phyloP scores from a whole-genome alignment of 1,140 invertebrate genomes.

The Pseudomyrmex sp. region DNA sequence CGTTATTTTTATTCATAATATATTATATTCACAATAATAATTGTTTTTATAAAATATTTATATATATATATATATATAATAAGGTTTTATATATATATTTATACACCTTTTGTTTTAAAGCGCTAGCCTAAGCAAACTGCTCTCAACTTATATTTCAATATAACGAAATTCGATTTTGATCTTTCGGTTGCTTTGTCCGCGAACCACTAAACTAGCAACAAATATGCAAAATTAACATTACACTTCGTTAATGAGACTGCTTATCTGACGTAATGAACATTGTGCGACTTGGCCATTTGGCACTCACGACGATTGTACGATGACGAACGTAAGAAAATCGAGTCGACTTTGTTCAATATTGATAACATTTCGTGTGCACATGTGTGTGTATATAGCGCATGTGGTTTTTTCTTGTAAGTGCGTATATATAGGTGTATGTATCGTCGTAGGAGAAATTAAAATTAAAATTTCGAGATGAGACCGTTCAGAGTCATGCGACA shows the following conservation, averaged over 20 bases:
- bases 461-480: constrained; percentile 32
- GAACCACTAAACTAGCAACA: constrained; percentile 27
- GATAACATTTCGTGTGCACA: constrained; percentile 2
- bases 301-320: constrained; percentile 34
- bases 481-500: constrained; percentile 28
- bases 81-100: too few species aligned
- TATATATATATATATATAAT: too few species aligned
- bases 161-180: constrained; percentile 1
- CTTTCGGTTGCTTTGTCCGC: constrained; percentile 10
- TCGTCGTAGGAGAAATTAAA: background rate
- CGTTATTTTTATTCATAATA: too few species aligned
- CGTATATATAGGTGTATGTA: background rate
- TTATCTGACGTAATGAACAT: constrained; percentile 33
- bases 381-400: background rate
- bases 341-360: constrained; percentile 23
- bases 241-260: constrained; percentile 37
- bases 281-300: constrained; percentile 49
- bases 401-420: background rate
- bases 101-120: background rate
- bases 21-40: too few species aligned
- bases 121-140: background rate
- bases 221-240: constrained; percentile 27
- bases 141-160: background rate
- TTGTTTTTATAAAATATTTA: too few species aligned
- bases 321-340: constrained; percentile 17